Conservation (phyloP, 1,140 invertebrate genomes). For the Lordiphosa mommai region DNA sequence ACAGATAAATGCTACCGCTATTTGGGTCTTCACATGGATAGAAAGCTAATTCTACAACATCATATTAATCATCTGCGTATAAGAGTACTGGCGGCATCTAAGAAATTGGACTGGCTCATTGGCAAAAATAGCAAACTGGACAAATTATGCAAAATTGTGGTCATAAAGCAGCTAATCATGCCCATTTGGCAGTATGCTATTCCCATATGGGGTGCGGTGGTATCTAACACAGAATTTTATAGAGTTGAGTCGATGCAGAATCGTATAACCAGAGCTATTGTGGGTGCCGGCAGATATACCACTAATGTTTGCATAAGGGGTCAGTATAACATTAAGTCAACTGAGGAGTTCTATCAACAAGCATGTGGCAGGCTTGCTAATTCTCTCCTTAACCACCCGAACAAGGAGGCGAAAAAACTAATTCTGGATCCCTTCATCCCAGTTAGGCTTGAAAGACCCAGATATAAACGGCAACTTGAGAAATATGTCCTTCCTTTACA, state of each 20-base stretch:
- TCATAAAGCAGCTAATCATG: slow-evolving; percentile 6
- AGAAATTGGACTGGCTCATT: slow-evolving; percentile 1
- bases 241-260: neutral
- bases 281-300: no score
- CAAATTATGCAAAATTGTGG: neutral
- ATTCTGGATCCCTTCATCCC: no score
- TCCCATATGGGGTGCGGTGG: neutral
- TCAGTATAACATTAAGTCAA: no score
- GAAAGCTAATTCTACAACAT: neutral
- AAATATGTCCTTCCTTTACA: no score
- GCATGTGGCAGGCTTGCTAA: no score
- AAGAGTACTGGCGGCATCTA: neutral
- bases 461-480: no score
- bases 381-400: no score
- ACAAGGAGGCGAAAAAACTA: no score
- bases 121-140: neutral
- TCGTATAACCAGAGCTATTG: no score
- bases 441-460: no score
- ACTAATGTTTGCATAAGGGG: no score
- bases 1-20: neutral
- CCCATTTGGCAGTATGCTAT: slow-evolving; percentile 8
- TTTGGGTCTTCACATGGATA: neutral
- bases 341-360: no score
- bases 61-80: neutral
- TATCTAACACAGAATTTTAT: neutral